Base-by-base conservation (phyloP, 2,113 vertebrate genomes). In the Tragelaphus buxtoni region DNA sequence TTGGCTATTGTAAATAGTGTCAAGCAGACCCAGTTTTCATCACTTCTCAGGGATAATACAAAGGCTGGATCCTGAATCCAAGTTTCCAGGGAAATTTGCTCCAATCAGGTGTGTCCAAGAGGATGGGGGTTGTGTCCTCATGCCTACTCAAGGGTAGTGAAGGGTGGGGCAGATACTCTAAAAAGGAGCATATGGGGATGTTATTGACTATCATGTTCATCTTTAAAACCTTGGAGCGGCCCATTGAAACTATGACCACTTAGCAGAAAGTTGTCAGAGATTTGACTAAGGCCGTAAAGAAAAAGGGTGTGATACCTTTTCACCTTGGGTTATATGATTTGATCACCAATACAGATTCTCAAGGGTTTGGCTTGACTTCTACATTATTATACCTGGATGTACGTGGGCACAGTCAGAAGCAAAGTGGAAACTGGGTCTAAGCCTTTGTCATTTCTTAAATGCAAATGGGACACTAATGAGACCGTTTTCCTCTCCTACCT, bases 401-500 rank as follows among this genome's bases (percentile, higher is more conserved):
- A 94, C 80, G 51, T 45, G 20, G 53, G 7, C 45, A 47, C 26
- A 88, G 60, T 24, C 56, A 86, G 89, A 56, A 87, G 51, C 45
- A 85, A 95, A n/a, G 28, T 77, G 12, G n/a, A 95, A 95, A 74
- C 55, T 5, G 20, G 9, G 14, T 82, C 35, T 49, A 55, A 55
- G 24, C 58, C 17, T 69, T 79, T 90, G 35, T 49, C 55, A 8
- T 83, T 95, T 90, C 55, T 74, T 93, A 92, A 88, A 53, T 79
- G n/a, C 42, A 90, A 72, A 20, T 8, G 61, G 90, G 53, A 17
- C 12, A 51, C 63, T 98, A 79, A 98, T 42, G 1, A 95, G 45
- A 95, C 55, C 16, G 3, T 93, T 85, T 97, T 97, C 17, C 98
- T 72, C 95, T 98, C 72, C 90, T 97, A 86, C 86, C 94, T 94